A percentile compares a stretch with the other conserved stretches of the same genome.
These are phyloP conservation scores for Tethya wilhelma DNA, from an alignment of 37 sponge, comb jelly and placozoan genomes.

Conservation along the genomic window DNA sequence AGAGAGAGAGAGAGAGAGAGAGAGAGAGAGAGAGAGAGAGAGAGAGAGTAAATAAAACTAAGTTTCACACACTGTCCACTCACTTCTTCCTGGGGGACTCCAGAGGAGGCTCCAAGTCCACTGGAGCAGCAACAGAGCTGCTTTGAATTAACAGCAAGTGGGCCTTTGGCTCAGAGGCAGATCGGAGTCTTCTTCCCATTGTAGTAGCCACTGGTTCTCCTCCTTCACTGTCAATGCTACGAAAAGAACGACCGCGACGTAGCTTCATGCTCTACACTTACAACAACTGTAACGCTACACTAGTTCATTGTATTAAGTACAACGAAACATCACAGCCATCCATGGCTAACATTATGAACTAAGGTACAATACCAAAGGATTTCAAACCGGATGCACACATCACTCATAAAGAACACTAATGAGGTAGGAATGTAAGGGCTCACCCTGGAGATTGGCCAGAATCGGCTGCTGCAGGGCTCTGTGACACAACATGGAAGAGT, in stretches of 20 bases:
- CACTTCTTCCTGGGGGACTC: not conserved
- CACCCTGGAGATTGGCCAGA: not conserved
- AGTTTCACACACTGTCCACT: not conserved
- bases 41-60: not conserved
- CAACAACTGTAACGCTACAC: no score
- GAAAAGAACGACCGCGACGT: not conserved
- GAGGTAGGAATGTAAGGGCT: not conserved
- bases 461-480: not conserved
- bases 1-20: not conserved
- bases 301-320: no score
- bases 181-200: not conserved
- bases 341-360: no score
- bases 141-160: conserved; percentile 1
- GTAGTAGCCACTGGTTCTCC: not conserved
- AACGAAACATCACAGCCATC: no score
- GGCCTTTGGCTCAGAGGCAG: conserved; percentile 25
- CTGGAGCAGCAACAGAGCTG: not conserved
- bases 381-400: no score
- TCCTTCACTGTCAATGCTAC: not conserved
- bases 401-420: no score
- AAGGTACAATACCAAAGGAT: no score
- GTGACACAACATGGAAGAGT: not conserved
- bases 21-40: not conserved
- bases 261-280: not conserved
- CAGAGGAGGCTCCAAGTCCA: not conserved